Evolutionary conservation across 2,113 vertebrate species (phyloP), one percentile per base, ranked within the genome.

Genomic region (Dicrurus megarhynchus): DNA sequence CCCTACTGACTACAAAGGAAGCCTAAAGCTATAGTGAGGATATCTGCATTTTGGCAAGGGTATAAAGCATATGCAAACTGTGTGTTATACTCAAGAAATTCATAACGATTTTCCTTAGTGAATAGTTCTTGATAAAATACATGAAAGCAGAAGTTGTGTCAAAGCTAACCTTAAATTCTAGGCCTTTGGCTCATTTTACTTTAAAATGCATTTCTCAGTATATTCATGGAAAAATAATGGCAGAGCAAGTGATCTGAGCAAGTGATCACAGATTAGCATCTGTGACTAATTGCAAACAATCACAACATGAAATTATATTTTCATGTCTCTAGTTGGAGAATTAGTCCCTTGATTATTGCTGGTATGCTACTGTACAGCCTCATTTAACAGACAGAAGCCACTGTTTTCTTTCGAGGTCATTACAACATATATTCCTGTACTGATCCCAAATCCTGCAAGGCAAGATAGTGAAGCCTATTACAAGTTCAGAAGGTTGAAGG

Each of bases 201-300:
- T 96, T 92, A 59, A 92, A 94, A 95, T 92, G 22, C 13, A 32
- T 89, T 93, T 89, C 49, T 80, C 75, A n/a, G 64, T 56, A 37
- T 70, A 93, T 74, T 93, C 52, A 89, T 41, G 22, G 73, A 70
- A 96, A 89, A 88, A 85, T 83, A 95, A 90, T 75, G 60, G n/a
- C 90, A 89, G 69, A 78, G 68, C 76, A 60, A 92, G 79, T 64
- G 87, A 85, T 88, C 70, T 55, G 33, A 74, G 50, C 59, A 56
- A 74, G n/a, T 30, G 50, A 75, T 65, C 50, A n/a, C 70, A 56
- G 50, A 87, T 90, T 42, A 74, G 19, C 65, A 65, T 84, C 75
- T 78, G 85, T 86, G 85, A 93, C 82, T 88, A 97, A 95, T 88
- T 89, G 61, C 93, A 91, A 97, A 95, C 65, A 89, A 90, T 95